phyloP scores from a whole-genome alignment of 2,797 vertebrate genomes.

The Odontamblyopus lacepedii region DNA sequence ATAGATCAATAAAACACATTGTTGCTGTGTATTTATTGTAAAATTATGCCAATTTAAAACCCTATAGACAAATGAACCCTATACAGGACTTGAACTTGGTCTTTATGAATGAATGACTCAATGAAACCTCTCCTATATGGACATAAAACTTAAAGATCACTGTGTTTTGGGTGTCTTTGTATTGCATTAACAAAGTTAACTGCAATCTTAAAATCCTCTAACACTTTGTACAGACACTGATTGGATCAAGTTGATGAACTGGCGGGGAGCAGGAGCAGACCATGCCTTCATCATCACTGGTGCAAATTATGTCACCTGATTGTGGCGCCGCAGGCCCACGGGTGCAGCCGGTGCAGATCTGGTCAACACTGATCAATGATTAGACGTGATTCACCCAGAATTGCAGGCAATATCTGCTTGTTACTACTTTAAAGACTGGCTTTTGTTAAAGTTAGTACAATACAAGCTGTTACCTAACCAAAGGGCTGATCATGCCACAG shows the following conservation, averaged over 20 bases:
- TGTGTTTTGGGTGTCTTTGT: neutral
- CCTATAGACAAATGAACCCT: neutral
- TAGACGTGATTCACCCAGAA: conserved; percentile 17
- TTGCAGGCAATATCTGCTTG: neutral
- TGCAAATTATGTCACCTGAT: conserved; percentile 25
- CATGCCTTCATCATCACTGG: conserved; percentile 13
- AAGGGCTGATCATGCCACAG: neutral
- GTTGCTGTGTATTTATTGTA: neutral
- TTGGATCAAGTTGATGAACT: neutral
- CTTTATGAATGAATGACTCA: neutral
- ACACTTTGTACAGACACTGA: neutral
- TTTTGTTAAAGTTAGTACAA: conserved; percentile 5
- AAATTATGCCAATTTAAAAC: neutral
- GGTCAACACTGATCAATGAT: conserved; percentile 18
- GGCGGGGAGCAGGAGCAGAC: neutral
- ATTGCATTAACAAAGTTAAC: neutral
- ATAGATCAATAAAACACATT: no score
- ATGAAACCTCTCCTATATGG: neutral
- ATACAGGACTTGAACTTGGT: neutral
- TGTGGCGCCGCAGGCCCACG: neutral
- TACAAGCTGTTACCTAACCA: neutral
- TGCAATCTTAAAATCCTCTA: neutral
- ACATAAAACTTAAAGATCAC: neutral
- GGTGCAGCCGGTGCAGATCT: conserved; percentile 2
- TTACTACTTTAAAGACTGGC: neutral